phyloP scores from a whole-genome alignment of 2,797 vertebrate genomes.

The Smutsia gigantea region DNA sequence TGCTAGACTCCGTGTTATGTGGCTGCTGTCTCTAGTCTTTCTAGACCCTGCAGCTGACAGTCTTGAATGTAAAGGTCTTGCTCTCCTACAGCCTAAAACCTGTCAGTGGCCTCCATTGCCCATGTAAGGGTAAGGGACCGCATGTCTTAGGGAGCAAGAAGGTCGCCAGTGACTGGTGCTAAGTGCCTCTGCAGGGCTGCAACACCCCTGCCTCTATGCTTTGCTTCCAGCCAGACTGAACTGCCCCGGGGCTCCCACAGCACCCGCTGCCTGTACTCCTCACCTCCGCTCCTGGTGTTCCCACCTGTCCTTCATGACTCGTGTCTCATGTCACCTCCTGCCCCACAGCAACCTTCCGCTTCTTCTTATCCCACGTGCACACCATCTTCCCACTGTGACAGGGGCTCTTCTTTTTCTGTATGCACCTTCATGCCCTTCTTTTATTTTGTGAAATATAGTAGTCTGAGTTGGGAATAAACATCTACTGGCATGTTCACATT shows the following conservation, averaged over 20 bases:
- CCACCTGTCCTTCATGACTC: background rate
- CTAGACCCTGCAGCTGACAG: accelerated
- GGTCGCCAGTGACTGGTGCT: background rate
- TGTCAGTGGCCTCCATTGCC: background rate
- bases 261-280: accelerated
- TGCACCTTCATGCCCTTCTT: background rate
- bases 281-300: accelerated
- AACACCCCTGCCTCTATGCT: accelerated
- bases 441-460: background rate
- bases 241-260: background rate
- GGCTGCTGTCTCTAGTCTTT: background rate
- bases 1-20: background rate
- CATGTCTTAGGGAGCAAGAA: no score
- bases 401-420: background rate
- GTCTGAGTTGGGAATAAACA: background rate
- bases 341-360: no score
- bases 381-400: background rate
- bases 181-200: accelerated
- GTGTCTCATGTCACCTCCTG: accelerated
- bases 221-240: background rate
- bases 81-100: background rate
- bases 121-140: no score
- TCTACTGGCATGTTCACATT: background rate
- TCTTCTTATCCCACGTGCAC: accelerated
- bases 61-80: background rate